Percentiles rank a stretch among this genome's conserved stretches.
Conservation (phyloP, 1,140 invertebrate species). For the Catajapyx aquilonaris region DNA sequence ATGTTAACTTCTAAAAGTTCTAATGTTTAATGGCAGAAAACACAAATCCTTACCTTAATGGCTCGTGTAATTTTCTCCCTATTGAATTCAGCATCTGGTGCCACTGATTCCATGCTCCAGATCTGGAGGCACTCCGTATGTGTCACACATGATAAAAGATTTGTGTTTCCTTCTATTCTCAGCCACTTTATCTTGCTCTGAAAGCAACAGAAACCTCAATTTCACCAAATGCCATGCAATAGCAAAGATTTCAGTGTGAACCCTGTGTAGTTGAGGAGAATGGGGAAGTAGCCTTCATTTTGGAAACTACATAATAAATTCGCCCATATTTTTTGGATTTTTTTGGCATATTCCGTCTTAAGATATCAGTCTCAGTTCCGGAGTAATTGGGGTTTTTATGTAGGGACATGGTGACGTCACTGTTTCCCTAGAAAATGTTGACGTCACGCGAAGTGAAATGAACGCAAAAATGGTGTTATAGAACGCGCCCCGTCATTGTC, state of each 20-base stretch:
- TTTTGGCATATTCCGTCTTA: too few relatives aligned
- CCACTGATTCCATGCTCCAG: conserved; percentile 39
- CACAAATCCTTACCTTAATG: conserved; percentile 19
- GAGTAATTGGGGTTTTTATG: too few relatives aligned
- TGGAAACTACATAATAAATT: too few relatives aligned
- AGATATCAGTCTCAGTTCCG: too few relatives aligned
- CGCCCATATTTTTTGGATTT: too few relatives aligned
- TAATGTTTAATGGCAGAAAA: conserved; percentile 6
- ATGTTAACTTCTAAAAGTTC: conserved; percentile 9
- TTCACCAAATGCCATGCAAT: background rate
- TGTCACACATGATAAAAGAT: conserved; percentile 36
- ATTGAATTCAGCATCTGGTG: conserved; percentile 28
- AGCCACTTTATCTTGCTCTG: conserved; percentile 21
- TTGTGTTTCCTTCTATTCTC: conserved; percentile 19
- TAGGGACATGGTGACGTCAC: too few relatives aligned
- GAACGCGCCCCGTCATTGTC: too few relatives aligned
- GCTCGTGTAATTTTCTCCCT: conserved; percentile 28
- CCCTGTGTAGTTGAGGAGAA: background rate
- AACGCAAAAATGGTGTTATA: too few relatives aligned
- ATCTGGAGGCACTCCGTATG: conserved; percentile 47
- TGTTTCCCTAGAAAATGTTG: too few relatives aligned
- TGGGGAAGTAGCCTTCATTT: too few relatives aligned
- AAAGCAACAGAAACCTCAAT: conserved; percentile 7
- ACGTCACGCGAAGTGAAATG: too few relatives aligned
- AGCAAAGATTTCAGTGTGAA: background rate